Percentiles rank a stretch among this genome's conserved stretches.
Evolutionary conservation across 2,888 invertebrate species (phyloP).

Genomic region (Tuta absoluta): DNA sequence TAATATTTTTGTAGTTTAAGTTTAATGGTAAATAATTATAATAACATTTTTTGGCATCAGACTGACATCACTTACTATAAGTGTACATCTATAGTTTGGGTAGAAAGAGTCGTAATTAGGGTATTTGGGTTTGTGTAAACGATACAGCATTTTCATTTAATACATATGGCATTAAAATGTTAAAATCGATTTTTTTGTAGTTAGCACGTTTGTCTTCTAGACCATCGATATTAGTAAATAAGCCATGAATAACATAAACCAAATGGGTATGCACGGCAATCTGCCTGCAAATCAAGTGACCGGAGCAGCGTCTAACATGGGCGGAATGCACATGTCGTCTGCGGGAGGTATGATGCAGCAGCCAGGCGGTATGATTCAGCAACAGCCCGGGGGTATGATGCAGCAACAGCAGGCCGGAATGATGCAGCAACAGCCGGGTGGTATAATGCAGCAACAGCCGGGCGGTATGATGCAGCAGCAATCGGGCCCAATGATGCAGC

Average conservation of each 20-base stretch:
- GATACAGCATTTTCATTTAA: too few relatives aligned
- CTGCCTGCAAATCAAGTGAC: constrained; percentile 65
- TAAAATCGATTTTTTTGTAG: too few relatives aligned
- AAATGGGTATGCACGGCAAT: constrained; percentile 73
- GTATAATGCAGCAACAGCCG: neutral
- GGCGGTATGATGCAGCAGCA: constrained; percentile 4
- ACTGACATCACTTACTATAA: too few relatives aligned
- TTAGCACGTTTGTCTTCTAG: too few relatives aligned
- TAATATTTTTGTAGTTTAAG: too few relatives aligned
- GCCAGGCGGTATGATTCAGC: constrained; percentile 4
- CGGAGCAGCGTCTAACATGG: constrained; percentile 65
- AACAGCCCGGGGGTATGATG: neutral
- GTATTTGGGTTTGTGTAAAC: too few relatives aligned
- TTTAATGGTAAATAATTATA: too few relatives aligned
- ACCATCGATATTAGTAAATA: too few relatives aligned
- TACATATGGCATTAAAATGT: too few relatives aligned
- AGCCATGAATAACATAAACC: constrained; percentile 57
- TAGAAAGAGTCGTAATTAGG: too few relatives aligned
- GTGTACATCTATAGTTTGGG: too few relatives aligned
- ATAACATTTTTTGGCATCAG: too few relatives aligned
- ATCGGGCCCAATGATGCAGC: constrained; percentile 11
- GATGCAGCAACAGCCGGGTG: constrained; percentile 4
- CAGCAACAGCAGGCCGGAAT: neutral
- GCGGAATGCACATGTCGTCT: constrained; percentile 66
- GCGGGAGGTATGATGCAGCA: constrained; percentile 2